Base-by-base conservation (phyloP, 1,140 invertebrate species). In the Tenebrio molitor region DNA sequence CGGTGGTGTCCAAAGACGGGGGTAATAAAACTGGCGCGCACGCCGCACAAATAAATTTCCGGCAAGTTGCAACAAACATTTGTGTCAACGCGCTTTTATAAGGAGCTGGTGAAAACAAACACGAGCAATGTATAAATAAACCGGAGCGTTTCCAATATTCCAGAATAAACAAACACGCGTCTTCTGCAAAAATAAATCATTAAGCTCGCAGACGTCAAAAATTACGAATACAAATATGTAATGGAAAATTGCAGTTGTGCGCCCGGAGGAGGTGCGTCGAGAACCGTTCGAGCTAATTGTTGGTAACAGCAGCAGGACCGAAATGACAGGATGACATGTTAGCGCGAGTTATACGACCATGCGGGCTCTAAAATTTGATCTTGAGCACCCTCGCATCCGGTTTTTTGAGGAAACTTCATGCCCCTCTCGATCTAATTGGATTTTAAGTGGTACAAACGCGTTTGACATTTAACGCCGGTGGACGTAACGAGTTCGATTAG, bases 101-200 rank as follows among this genome's bases (percentile, higher is more conserved):
- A 53, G 46, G 46, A 19, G 46, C 46, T 53, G 17, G n/a, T 23
- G 46, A 53, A 64, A 64, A 64, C 58, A 64, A 64, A 64, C 34
- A 64, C n/a, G 12, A 39, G 29, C 58, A 12, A 64, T 34, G 34
- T 39, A 33, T 39, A 64, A 64, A 64, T 64, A 64, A 36, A 64
- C 58, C 58, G 10, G 10, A 64, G 16, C 34, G 58, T 2, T 64
- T 64, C 16, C 58, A 64, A 64, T 64, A 64, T 64, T 64, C 29
- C 25, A 34, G 34, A 36, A 39, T 64, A 64, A 36, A 39, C 34
- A 64, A 64, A 64, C 34, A 64, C 29, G 8, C 34, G 25, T 64
- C 58, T 39, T 64, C 58, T 64, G 58, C 58, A 64, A 64, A 64
- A 64, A 64, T 64, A 64, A 64, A 64, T 64, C 58, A 64, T 64